Conservation (phyloP, 2,113 vertebrate genomes). For the Vulpes ferrilata region DNA sequence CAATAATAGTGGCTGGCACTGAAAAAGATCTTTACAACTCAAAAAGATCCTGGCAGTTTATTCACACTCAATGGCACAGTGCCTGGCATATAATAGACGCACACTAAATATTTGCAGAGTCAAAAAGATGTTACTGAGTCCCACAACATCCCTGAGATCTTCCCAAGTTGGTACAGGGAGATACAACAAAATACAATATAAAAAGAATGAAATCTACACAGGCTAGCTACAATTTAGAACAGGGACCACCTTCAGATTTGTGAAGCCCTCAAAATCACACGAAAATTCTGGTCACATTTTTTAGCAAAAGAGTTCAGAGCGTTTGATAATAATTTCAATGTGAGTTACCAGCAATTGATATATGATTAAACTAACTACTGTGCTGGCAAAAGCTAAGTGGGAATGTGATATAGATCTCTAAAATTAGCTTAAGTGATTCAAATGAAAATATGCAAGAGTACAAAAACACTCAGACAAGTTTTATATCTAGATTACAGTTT, state of each 20-base stretch:
- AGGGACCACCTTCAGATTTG: neutral
- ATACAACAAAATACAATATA: neutral
- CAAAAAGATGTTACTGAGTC: neutral
- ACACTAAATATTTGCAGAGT: neutral
- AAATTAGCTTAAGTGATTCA: neutral
- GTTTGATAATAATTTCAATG: constrained; percentile 32
- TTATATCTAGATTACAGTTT: neutral
- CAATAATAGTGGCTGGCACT: neutral
- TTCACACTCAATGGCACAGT: neutral
- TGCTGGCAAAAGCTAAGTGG: neutral
- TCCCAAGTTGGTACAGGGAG: neutral
- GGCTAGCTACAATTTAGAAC: neutral
- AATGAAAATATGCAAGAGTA: neutral
- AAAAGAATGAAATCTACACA: constrained; percentile 38
- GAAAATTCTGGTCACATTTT: neutral
- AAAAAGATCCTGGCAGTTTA: neutral
- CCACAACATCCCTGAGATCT: neutral
- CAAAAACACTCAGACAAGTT: constrained; percentile 2
- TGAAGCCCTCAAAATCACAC: neutral
- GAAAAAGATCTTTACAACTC: neutral
- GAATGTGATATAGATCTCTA: neutral
- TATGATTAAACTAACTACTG: neutral
- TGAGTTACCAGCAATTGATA: constrained; percentile 23
- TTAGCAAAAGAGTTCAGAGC: neutral
- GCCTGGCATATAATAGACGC: neutral